Evolutionary conservation across 1,140 invertebrate genomes (phyloP), one percentile per base, ranked within the genome.

Genomic region (Thaumatotibia leucotreta): DNA sequence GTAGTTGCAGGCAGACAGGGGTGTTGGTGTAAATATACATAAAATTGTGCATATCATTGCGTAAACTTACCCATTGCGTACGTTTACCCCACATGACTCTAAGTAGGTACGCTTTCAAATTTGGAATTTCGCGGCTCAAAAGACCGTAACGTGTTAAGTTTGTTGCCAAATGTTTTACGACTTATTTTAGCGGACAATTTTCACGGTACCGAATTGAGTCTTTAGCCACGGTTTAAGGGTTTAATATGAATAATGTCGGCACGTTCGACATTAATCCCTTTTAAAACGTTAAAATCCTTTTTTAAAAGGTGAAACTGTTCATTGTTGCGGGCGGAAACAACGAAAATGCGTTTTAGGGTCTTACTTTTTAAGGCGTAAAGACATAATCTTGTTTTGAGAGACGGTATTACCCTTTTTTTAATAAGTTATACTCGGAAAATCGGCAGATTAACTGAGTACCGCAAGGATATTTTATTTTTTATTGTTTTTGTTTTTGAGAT

Each of bases 301-400:
- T 79, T 77, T 77, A 79, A 75, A 74, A 69, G 65, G 69, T 71
- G 50, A 65, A 70, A 68, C 73, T 66, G 27, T 50, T 66, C 50
- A 64, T 75, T 74, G 69, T 70, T 73, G 45, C 27, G 14, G 31
- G 23, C 29, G 22, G 29, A 29, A 39, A 63, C 58, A 65, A 72
- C 52, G 63, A 70, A 73, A 66, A 72, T 69, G 72, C 33, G 29
- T 66, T 61, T 33, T 67, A 71, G 63, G 65, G 49, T 76, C 54
- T 65, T 62, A 68, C 3, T 39, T 66, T 72, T 65, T 63, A 22
- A 27, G 58, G 31, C 52, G 22, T 29, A 64, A 45, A 58, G 54
- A 58, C 61, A 63, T 83, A 81, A 86, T 86, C 81, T 78, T 64
- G 62, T 84, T 79, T n/a, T 80, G 63, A 61, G 32, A 11, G 24